Base-by-base conservation (phyloP, 2,888 invertebrate genomes). In the Pachycephus smyrnensis region DNA sequence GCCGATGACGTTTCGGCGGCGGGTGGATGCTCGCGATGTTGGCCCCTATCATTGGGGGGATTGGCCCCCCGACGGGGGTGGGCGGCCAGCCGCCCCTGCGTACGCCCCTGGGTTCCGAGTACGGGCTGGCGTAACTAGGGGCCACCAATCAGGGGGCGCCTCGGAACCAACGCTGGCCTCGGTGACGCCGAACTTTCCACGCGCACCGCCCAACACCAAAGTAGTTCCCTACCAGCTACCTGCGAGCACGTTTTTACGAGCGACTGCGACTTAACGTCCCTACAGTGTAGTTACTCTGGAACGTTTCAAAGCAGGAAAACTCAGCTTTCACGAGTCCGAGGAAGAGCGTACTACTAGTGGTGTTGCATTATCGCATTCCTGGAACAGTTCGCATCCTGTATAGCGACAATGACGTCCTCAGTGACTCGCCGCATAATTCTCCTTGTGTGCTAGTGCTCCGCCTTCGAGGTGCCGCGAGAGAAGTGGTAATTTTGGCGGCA, bases 101-200 rank as follows among this genome's bases (percentile, higher is more conserved):
- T 79, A 77, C 82, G 75, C 81, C 81, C 81, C 75, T 80, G 78
- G 75, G 79, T 79, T 76, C 82, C 82, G 81, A 82, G 80, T 76
- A 78, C 82, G 82, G 81, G 81, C 81, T 80, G 82, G 83, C 82
- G 69, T 77, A 75, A 79, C 76, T 75, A 76, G 80, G 40, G 36
- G 75, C 79, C 78, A 74, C 87, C 87, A 87, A 88, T 87, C 83
- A 69, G 77, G 68, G 71, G 69, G 37, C 77, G 73, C 77, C 79
- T 81, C 78, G 73, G 82, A 76, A 55, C 74, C 71, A 79, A 37
- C 69, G 40, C 77, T 75, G 75, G 71, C 75, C 80, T 69, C 71
- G 69, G 32, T 36, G 31, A 77, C 91, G 91, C 91, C 89, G 88
- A 88, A 88, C 88, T 89, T 91, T 89, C 92, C 90, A 91, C 90